Evolutionary conservation across 2,797 vertebrate species (phyloP).

Genomic region (Xiphorhynchus erythropygius): DNA sequence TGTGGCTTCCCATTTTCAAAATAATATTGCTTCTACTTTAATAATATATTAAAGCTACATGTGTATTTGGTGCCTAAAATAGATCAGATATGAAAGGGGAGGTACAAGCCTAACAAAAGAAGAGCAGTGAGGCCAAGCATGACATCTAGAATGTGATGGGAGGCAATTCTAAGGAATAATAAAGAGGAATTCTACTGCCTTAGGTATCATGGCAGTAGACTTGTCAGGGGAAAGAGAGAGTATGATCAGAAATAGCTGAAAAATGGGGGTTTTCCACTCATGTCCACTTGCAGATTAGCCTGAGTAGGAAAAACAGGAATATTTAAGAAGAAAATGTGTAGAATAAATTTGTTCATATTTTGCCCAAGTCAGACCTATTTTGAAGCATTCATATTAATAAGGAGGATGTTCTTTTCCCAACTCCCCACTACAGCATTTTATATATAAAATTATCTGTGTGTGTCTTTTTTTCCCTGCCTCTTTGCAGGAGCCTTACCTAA

Average conservation of each 20-base stretch:
- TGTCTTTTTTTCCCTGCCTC: fast-evolving
- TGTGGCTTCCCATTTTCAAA: background rate
- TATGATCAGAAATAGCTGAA: background rate
- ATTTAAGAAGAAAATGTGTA: background rate
- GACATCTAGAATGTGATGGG: background rate
- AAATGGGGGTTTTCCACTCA: background rate
- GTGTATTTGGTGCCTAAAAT: background rate
- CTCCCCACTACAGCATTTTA: background rate
- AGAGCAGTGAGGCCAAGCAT: background rate
- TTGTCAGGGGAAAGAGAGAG: background rate
- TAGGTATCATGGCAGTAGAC: background rate
- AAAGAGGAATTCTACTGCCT: background rate
- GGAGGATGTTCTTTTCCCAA: background rate
- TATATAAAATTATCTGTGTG: background rate
- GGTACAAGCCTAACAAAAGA: background rate
- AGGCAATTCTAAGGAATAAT: background rate
- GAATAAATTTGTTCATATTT: background rate
- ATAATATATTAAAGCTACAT: background rate
- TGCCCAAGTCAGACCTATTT: too few species aligned
- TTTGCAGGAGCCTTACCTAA: background rate
- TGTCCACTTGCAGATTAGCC: background rate
- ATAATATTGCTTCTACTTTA: background rate
- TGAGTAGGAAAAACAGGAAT: background rate
- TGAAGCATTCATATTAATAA: background rate
- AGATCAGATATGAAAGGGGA: background rate